Evolutionary conservation across 2,113 vertebrate genomes (phyloP).

Genomic region (Phainopepla nitens): DNA sequence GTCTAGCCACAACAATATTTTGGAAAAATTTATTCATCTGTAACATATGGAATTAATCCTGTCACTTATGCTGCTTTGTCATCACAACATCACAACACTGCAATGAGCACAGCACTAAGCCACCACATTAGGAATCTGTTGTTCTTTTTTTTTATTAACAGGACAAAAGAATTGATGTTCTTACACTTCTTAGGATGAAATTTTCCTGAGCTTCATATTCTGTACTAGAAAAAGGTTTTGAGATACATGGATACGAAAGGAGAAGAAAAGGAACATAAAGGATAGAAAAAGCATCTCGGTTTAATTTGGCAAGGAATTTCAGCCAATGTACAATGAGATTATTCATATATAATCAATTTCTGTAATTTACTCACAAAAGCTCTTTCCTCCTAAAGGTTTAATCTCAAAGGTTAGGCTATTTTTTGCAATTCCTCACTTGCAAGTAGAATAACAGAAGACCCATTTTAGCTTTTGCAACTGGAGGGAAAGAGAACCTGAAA

Average conservation of each 20-base stretch:
- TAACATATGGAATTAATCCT: slow-evolving; percentile 35
- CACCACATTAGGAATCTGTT: not conserved
- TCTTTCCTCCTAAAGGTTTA: not conserved
- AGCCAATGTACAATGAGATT: not conserved
- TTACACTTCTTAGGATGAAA: not conserved
- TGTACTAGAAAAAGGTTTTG: not conserved
- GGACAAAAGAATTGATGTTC: not conserved
- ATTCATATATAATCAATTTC: not conserved
- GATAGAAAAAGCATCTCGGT: not conserved
- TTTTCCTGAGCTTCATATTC: not conserved
- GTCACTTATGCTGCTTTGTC: not conserved
- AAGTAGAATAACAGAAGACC: not conserved
- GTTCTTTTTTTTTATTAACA: not conserved
- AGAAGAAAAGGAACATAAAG: not conserved
- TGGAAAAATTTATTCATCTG: slow-evolving; percentile 11
- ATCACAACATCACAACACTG: not conserved
- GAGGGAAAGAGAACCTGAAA: not conserved
- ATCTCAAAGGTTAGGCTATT: not conserved
- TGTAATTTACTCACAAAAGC: not conserved
- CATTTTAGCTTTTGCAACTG: not conserved
- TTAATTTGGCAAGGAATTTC: not conserved
- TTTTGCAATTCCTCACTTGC: not conserved
- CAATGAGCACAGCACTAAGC: not conserved
- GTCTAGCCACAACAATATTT: slow-evolving; percentile 24
- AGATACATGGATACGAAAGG: not conserved